phyloP scores from a whole-genome alignment of 2,113 vertebrate genomes.

The Myodes glareolus region DNA sequence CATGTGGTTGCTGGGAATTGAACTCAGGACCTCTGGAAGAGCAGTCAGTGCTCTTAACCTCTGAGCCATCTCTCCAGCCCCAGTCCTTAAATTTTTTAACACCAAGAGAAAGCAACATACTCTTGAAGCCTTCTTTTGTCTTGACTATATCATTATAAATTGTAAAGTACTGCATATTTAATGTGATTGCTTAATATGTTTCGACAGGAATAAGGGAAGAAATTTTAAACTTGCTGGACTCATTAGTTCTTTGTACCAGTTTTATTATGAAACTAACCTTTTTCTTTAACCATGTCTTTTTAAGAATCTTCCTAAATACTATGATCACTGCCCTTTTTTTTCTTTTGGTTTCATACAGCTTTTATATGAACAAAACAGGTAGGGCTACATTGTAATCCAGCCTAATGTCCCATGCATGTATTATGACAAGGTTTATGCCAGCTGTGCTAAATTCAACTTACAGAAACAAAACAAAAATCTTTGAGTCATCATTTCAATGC shows the following conservation, averaged over 20 bases:
- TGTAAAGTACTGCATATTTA: neutral
- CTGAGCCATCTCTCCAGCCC: no score
- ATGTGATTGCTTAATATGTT: neutral
- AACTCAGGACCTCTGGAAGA: no score
- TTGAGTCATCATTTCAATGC: neutral
- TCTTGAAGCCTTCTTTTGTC: neutral
- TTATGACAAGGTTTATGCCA: neutral
- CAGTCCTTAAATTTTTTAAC: no score
- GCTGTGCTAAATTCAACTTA: neutral
- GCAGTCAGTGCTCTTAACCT: no score
- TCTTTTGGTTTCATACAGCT: conserved; percentile 97
- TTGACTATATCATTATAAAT: neutral
- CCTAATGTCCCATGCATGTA: neutral
- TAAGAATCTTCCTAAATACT: conserved; percentile 93
- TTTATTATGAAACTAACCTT: conserved; percentile 52
- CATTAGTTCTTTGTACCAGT: conserved; percentile 8
- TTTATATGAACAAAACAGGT: conserved; percentile 94
- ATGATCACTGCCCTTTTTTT: conserved; percentile 94
- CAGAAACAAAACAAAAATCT: neutral
- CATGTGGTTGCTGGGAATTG: no score
- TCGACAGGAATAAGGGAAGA: neutral
- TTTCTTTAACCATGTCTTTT: conserved; percentile 15
- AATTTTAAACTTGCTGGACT: conserved; percentile 34
- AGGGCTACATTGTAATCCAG: conserved; percentile 56
- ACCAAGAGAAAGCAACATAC: neutral